Conservation (phyloP, 2,888 invertebrate species). For the Anarsia innoxiella region DNA sequence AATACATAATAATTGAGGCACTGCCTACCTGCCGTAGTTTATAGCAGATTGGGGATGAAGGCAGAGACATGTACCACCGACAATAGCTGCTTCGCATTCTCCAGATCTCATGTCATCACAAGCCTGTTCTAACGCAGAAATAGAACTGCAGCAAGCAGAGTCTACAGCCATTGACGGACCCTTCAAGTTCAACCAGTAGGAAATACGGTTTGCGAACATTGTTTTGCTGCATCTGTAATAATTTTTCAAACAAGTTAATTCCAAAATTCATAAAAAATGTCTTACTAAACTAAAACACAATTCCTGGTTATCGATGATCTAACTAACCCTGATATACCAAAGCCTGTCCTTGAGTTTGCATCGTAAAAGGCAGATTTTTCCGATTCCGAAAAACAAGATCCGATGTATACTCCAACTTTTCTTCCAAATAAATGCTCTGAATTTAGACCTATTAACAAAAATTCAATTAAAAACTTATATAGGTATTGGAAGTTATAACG, state of each 20-base stretch:
- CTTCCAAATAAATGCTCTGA: conserved; percentile 73
- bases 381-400: conserved; percentile 75
- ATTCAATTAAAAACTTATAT: too few relatives aligned
- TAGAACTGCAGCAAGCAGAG: conserved; percentile 43
- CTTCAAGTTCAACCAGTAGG: conserved; percentile 55
- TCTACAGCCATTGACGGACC: conserved; percentile 51
- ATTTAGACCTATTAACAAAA: conserved; percentile 59
- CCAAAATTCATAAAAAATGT: too few relatives aligned
- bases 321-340: conserved; percentile 43
- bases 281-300: too few relatives aligned
- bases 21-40: conserved; percentile 48
- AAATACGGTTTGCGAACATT: conserved; percentile 57
- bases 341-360: conserved; percentile 26
- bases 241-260: too few relatives aligned
- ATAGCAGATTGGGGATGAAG: conserved; percentile 67
- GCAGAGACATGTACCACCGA: conserved; percentile 75
- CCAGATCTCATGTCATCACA: conserved; percentile 39
- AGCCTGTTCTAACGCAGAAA: conserved; percentile 41
- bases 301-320: too few relatives aligned
- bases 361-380: conserved; percentile 67
- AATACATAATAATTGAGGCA: too few relatives aligned
- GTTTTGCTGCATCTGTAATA: conserved; percentile 39
- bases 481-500: too few relatives aligned
- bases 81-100: conserved; percentile 70
- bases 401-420: conserved; percentile 62